These are phyloP conservation scores for Eupithecia tripunctaria DNA, from an alignment of 2,888 invertebrate species.

Conservation along the genomic window DNA sequence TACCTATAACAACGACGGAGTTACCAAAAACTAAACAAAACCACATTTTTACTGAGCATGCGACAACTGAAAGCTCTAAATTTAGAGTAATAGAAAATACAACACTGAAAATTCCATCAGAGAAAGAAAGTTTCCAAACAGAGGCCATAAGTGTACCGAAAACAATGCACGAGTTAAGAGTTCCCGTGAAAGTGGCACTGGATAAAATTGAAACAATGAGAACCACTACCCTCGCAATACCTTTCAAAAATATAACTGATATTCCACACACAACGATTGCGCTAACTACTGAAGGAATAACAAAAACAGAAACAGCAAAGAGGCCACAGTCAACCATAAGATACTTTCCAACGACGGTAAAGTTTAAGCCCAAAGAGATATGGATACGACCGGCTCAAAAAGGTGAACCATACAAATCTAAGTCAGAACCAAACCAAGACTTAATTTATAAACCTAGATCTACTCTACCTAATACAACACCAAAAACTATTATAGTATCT, in stretches of 20 bases:
- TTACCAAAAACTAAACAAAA: slow-evolving; percentile 24
- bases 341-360: slow-evolving; percentile 64
- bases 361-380: slow-evolving; percentile 79
- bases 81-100: slow-evolving; percentile 36
- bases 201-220: slow-evolving; percentile 12
- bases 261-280: slow-evolving; percentile 32
- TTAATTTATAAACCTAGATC: slow-evolving; percentile 60
- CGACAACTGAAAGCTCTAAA: slow-evolving; percentile 27
- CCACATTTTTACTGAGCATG: slow-evolving; percentile 25
- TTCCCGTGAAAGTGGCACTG: slow-evolving; percentile 30
- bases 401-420: slow-evolving; percentile 68
- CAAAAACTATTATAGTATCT: slow-evolving; percentile 78
- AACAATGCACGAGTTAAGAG: slow-evolving; percentile 35
- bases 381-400: slow-evolving; percentile 81
- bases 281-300: slow-evolving; percentile 44
- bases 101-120: slow-evolving; percentile 35
- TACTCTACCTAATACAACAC: slow-evolving; percentile 65
- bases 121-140: slow-evolving; percentile 54
- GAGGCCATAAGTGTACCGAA: slow-evolving; percentile 48
- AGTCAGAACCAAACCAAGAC: slow-evolving; percentile 65
- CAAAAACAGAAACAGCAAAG: slow-evolving; percentile 55
- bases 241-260: slow-evolving; percentile 31
- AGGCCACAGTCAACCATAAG: slow-evolving; percentile 63
- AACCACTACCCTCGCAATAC: slow-evolving; percentile 17
- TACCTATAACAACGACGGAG: slow-evolving; percentile 6